Base-by-base conservation (phyloP, 2,888 invertebrate genomes). In the Melanotus villosus region DNA sequence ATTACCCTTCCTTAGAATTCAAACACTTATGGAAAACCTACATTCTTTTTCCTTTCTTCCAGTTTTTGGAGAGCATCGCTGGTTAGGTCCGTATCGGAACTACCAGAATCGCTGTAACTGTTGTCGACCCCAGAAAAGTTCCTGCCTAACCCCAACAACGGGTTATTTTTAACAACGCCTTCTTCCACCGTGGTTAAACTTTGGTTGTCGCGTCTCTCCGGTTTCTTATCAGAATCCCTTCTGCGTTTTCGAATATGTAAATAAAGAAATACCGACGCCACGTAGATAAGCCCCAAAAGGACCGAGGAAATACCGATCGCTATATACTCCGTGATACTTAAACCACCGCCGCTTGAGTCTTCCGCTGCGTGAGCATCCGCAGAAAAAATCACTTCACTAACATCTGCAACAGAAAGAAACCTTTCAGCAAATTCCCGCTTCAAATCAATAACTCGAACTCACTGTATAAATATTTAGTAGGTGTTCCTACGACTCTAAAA, bases 201-300 rank as follows among this genome's bases (percentile, higher is more conserved):
- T 80, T 69, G 81, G 79, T 75, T 80, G 77, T 75, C 81, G 72
- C 71, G 57, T 66, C 78, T 74, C 23, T 77, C 72, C 14, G 65
- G 59, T 19, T 56, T 41, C 45, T 73, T 75, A 14, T 74, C 77
- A 43, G 72, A 79, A 64, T 85, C 86, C 23, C 77, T 77, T n/a
- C 73, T 88, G 38, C 90, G 87, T 83, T 90, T 92, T 77, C 92
- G 88, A 73, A 94, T 89, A 81, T 94, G 93, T 47, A 96, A 83
- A 80, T 94, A 96, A 10, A 95, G 87, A 70, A 94, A 92, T 18
- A 95, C 93, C 3, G 95, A 95, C 0, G 94, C 93, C 14, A 95
- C 92, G 83, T 96, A 96, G 76, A 95, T 92, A 30, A 95, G 87
- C 0, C 94, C 95, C n/a, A 96, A 86, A n/a, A 95, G 86, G 14